Conservation (phyloP, 2,888 invertebrate species). For the Nasonovia ribisnigri region DNA sequence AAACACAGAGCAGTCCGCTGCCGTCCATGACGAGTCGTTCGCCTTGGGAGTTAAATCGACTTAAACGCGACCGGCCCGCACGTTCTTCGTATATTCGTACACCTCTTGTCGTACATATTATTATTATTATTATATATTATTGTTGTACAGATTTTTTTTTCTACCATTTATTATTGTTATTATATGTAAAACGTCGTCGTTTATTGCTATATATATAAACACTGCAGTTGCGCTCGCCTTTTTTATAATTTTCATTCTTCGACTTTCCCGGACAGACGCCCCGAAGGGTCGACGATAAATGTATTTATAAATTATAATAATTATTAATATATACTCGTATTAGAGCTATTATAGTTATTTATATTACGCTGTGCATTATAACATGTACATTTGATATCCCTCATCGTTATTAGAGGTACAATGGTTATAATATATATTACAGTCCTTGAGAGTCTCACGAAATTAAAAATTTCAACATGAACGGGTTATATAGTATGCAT, state of each 20-base stretch:
- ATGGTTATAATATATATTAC: background rate
- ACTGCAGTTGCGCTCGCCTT: background rate
- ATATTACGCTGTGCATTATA: background rate
- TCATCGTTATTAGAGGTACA: background rate
- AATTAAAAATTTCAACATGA: constrained; percentile 8
- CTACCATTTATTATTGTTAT: constrained; percentile 9
- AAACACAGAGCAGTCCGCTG: background rate
- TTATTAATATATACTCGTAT: background rate
- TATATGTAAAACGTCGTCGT: background rate
- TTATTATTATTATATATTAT: background rate
- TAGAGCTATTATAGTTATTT: background rate
- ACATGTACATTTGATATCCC: background rate
- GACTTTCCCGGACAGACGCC: background rate
- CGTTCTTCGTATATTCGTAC: constrained; percentile 16
- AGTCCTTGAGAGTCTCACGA: constrained; percentile 28
- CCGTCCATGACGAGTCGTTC: constrained; percentile 54
- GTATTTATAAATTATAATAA: background rate
- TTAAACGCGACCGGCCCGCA: constrained; percentile 17
- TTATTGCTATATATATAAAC: background rate
- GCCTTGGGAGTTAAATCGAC: constrained; percentile 48
- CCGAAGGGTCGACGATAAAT: background rate
- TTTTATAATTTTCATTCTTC: background rate
- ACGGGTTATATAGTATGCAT: background rate
- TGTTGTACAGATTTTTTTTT: background rate
- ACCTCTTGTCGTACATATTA: background rate